Evolutionary conservation across 2,888 invertebrate genomes (phyloP), one percentile per base, ranked within the genome.

Genomic region (Dynastes tityus): DNA sequence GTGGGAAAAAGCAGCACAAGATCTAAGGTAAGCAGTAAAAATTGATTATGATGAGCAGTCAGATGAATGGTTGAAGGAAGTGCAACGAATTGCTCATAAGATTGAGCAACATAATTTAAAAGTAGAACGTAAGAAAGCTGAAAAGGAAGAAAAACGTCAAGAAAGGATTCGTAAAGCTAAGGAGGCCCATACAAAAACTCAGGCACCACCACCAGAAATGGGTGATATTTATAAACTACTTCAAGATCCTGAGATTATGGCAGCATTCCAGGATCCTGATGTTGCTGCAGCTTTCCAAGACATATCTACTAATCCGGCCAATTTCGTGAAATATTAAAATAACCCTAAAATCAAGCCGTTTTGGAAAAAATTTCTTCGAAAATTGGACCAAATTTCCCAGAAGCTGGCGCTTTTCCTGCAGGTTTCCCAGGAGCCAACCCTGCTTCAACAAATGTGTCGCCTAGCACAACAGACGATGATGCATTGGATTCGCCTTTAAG

Each of bases 11-110:
- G 95, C 98, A 0, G 96, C 95, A 16, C 93, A 92, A 80, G 98
- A 98, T 88, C 90, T 98, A 77, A 92, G 96, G n/a, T 94, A 95
- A 85, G 97, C 98, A 0, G 95, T 96, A 86, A 97, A 96, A 88
- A 93, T 98, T 61, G 98, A 98, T 89, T 98, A 96, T 84, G 97
- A 98, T 85, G 98, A 98, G 85, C 95, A 96, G 87, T 93, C 96
- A 65, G 95, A 98, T 87, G 96, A 96, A 85, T 96, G 97, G 97
- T 89, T 98, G 81, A 94, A 94, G 84, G 97, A 97, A 88, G 97
- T 97, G 13, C 95, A 96, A 82, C 96, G 97, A 0, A 98, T 97
- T 89, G 95, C 95, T 9, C 94, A 95, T 84, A 97, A 96, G 89
- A 91, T 98, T 80, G 95, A 96, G 84, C 97, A 97, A 85, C 97